Base-by-base conservation (phyloP, 2,113 vertebrate genomes). In the Petrocephalus zakoni region DNA sequence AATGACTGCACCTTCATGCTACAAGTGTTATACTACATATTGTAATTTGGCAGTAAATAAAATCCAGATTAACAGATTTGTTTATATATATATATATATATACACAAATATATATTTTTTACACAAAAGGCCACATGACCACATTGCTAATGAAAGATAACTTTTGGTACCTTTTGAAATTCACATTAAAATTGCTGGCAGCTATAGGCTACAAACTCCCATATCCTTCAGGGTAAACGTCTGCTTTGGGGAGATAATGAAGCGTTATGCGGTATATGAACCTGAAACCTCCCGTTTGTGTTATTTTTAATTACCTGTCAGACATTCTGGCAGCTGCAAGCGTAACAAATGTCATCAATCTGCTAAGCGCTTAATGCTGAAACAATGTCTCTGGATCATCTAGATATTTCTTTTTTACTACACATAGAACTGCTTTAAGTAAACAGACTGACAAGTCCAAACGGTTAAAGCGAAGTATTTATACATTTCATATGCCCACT, bases 241-340 rank as follows among this genome's bases (percentile, higher is more conserved):
- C 93, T 95, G 91, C 61, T 72, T 89, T 85, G 84, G 68, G 87
- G 90, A 93, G 92, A 94, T 93, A 96, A 93, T 49, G 90, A 92
- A 93, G 90, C 95, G 92, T 93, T 93, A 93, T 90, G 91, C 90
- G 47, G 89, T 75, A 78, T 6, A 22, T 90, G 91, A 93, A 91
- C 89, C 91, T 88, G 81, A 82, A 92, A 85, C 90, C 90, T 3
- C 91, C 90, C 86, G 89, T 75, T 87, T 4, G 89, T 89, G 88
- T 90, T 88, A 61, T 89, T 89, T 90, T 91, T 90, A 93, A 93
- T 94, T 91, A 92, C 87, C 91, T 94, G 91, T 72, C 91, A 93
- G 56, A 64, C 25, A 87, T 72, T 87, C 61, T 47, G 87, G 49
- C 88, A 89, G 19, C 89, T 64, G 87, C 86, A 90, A 81, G 19